phyloP scores from a whole-genome alignment of 1,140 invertebrate species.

The Sitophilus oryzae region DNA sequence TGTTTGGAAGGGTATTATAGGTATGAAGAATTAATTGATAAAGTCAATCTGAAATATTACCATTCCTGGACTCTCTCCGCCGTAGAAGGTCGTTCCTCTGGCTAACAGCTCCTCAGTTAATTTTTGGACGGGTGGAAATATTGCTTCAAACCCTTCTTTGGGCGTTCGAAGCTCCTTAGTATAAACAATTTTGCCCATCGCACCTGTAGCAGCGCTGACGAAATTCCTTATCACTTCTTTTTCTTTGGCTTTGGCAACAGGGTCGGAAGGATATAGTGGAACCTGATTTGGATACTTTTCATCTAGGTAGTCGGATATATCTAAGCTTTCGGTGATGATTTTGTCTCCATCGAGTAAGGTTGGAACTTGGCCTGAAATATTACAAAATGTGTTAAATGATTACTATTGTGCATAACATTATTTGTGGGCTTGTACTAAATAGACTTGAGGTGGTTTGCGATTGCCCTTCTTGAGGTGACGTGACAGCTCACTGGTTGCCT shows the following conservation, averaged over 20 bases:
- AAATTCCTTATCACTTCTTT: conserved; percentile 65
- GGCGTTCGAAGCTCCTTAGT: conserved; percentile 21
- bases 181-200: conserved; percentile 29
- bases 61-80: conserved; percentile 66
- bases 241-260: conserved; percentile 67
- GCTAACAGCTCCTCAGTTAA: conserved; percentile 61
- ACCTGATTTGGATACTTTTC: conserved; percentile 62
- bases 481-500: too few relatives aligned
- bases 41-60: conserved; percentile 37
- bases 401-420: neutral
- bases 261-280: conserved; percentile 63
- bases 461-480: too few relatives aligned
- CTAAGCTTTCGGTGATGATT: conserved; percentile 70
- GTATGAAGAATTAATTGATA: too few relatives aligned
- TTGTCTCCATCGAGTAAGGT: conserved; percentile 60
- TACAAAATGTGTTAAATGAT: neutral
- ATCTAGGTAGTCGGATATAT: conserved; percentile 80
- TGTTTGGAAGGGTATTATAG: too few relatives aligned
- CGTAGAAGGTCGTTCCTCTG: conserved; percentile 62
- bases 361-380: conserved; percentile 66
- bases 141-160: conserved; percentile 29
- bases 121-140: conserved; percentile 51
- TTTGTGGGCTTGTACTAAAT: too few relatives aligned
- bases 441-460: too few relatives aligned
- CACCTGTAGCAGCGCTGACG: conserved; percentile 45